Evolutionary conservation across 1,140 invertebrate species (phyloP), one percentile per base, ranked within the genome.

Genomic region (Halictus rubicundus): DNA sequence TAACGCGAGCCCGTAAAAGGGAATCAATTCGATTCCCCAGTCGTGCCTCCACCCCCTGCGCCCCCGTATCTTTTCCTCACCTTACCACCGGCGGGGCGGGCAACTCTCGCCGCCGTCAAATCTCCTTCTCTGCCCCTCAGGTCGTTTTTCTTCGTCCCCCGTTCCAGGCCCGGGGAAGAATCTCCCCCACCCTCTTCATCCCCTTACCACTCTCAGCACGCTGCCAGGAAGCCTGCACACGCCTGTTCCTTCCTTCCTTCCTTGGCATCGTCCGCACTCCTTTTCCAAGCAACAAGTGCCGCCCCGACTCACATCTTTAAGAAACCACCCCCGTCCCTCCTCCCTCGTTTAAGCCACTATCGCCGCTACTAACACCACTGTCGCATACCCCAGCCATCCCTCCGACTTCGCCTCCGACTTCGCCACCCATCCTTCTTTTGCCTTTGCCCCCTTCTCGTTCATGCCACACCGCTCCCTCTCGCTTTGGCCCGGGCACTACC

Each of bases 1-100:
- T 89, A 90, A 90, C 85, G 87, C 81, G 82, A 89, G 82, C 72
- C 88, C 89, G 88, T 92, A 91, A 92, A 92, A 90, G 89, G 88
- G 89, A 93, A 93, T 92, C 92, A 93, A 93, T 93, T 93, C 90
- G 89, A 92, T 92, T 92, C 84, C 85, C 87, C 70, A 77, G 82
- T 78, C 82, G 84, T 86, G 71, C 83, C 85, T 63, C 79, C 32
- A 0, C 23, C 66, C 25, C 21, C 49, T 32, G 46, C 52, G 12
- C 46, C 72, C 72, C 68, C 86, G 84, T 86, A 88, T 88, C 87
- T 82, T 90, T 88, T 85, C 85, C 76, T 81, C 86, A 65, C 83
- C 80, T 89, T 66, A 80, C 81, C 75, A n/a, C 80, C 68, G 77
- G 81, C 60, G 6, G 27, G 0, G 42, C 0, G 10, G 49, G 16